phyloP scores from a whole-genome alignment of 2,888 invertebrate genomes.

The Dicyrtomina minuta region DNA sequence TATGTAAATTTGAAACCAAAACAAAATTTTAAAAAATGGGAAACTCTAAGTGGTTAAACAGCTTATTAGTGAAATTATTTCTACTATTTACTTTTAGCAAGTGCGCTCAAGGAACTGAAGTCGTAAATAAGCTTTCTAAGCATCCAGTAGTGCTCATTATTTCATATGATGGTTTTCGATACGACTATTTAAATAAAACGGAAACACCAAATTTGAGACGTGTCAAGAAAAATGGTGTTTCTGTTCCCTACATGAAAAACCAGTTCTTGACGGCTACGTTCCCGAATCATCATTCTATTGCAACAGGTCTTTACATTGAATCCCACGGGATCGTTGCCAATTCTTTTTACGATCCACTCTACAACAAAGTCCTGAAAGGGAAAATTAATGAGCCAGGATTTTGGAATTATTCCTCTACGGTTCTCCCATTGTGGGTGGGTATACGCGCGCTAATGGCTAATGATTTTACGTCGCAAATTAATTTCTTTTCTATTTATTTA shows the following conservation, averaged over 20 bases:
- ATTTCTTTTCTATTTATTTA: too few species aligned
- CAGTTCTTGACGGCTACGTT: slow-evolving; percentile 72
- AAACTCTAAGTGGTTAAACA: too few species aligned
- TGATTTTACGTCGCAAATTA: too few species aligned
- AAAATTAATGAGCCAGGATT: slow-evolving; percentile 36
- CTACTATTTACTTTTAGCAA: too few species aligned
- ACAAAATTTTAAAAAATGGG: too few species aligned
- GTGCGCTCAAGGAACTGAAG: too few species aligned
- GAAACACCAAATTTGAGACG: slow-evolving; percentile 63
- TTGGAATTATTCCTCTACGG: slow-evolving; percentile 45
- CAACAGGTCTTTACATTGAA: slow-evolving; percentile 69
- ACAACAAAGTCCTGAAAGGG: slow-evolving; percentile 43
- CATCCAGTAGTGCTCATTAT: slow-evolving; percentile 59
- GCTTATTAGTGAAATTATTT: too few species aligned
- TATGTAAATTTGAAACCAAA: too few species aligned
- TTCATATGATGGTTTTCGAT: slow-evolving; percentile 73
- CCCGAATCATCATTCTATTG: slow-evolving; percentile 68
- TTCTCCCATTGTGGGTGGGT: slow-evolving; percentile 46
- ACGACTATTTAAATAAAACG: slow-evolving; percentile 64
- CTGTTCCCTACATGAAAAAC: slow-evolving; percentile 64
- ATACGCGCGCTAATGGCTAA: too few species aligned
- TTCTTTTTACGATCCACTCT: slow-evolving; percentile 61
- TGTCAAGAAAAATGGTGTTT: slow-evolving; percentile 62
- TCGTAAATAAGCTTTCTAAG: slow-evolving; percentile 30
- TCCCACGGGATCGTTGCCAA: slow-evolving; percentile 71